Evolutionary conservation across 1,140 invertebrate species (phyloP), one percentile per base, ranked within the genome.

Genomic region (Ostrea edulis): DNA sequence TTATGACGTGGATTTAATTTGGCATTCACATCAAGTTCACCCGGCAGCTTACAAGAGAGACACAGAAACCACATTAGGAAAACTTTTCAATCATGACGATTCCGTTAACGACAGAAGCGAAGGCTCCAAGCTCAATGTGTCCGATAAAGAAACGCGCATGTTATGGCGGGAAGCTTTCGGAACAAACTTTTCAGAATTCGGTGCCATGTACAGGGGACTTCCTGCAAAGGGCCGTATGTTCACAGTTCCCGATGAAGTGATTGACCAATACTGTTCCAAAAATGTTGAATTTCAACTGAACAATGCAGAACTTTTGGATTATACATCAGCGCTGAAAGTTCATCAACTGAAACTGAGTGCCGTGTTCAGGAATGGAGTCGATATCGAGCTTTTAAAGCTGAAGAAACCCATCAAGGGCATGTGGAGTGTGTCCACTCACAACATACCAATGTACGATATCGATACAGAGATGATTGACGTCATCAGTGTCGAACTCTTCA

Each of bases 1-100:
- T 90, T 95, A 95, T 88, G 95, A 95, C 87, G 95, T 95, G 85
- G 95, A 95, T 87, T 84, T 95, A 3, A 93, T 95, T 55, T 95
- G 95, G 95, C 95, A 95, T 89, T 92, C 94, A 8, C 95, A 95
- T 91, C 95, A 95, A 88, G 87, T 95, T 54, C 93, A 95, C 89
- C 94, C 95, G 22, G 20, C 88, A 25, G 91, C 85, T 58, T 95
- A 95, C 88, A 87, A 90, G 65, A 53, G 88, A 53, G 94, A 95
- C 68, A 95, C 94, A 68, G 90, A 87, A 12, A 89, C 89, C 9
- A 90, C 95, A 20, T 91, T 95, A 25, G 95, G 95, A 35, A 87
- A 83, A 22, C 58, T 94, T 12, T 89, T 95, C 11, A 94, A 94
- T 68, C 94, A 95, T 89, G 94, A 95, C 88, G 95, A 95, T 88